phyloP scores from a whole-genome alignment of 2,113 vertebrate genomes.

The Haplochromis burtoni region DNA sequence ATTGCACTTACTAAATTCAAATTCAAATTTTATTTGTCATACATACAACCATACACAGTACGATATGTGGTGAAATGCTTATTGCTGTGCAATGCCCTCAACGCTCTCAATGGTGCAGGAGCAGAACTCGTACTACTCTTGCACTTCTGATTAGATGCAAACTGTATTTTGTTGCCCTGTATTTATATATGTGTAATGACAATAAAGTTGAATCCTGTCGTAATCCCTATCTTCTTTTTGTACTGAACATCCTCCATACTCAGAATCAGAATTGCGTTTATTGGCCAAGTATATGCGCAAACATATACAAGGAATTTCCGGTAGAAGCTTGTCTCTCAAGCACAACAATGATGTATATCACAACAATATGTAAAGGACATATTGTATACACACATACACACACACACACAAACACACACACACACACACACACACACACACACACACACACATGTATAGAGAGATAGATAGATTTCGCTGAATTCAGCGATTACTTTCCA shows the following conservation, averaged over 20 bases:
- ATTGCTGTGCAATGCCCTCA: too few species aligned
- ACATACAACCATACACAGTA: too few species aligned
- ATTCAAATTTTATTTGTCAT: too few species aligned
- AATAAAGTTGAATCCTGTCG: neutral
- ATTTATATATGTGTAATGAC: neutral
- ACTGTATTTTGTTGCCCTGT: neutral
- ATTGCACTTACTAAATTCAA: too few species aligned
- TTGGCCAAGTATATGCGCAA: neutral
- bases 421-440: too few species aligned
- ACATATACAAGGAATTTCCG: neutral
- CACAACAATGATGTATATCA: neutral
- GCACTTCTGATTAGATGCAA: too few species aligned
- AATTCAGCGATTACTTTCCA: neutral
- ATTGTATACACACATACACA: neutral
- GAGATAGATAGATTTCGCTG: neutral
- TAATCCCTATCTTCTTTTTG: neutral
- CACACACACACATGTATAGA: too few species aligned
- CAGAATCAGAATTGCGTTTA: neutral
- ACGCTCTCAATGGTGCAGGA: too few species aligned
- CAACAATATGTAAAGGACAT: neutral
- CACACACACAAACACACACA: too few species aligned
- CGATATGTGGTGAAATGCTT: too few species aligned
- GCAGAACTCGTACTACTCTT: too few species aligned
- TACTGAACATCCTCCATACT: neutral
- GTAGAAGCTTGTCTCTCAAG: neutral